Percentiles rank a stretch among this genome's conserved stretches.
phyloP scores from a whole-genome alignment of 2,797 vertebrate genomes.

The Gadopsis marmoratus region DNA sequence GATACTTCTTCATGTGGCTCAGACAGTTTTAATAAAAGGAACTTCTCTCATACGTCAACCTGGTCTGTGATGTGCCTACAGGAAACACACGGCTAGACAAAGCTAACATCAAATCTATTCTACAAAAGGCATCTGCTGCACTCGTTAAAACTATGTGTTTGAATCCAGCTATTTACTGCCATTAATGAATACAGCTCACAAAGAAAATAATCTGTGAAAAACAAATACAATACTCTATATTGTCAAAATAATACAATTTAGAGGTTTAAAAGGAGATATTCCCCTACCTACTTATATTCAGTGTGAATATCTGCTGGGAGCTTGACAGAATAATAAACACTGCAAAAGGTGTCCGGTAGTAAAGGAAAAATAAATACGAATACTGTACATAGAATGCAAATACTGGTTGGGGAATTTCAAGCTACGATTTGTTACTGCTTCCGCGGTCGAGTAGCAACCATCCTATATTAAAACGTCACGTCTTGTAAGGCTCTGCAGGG shows the following conservation, averaged over 20 bases:
- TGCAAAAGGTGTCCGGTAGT: constrained; percentile 25
- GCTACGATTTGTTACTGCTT: constrained; percentile 50
- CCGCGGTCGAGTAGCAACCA: constrained; percentile 40
- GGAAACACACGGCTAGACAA: constrained; percentile 21
- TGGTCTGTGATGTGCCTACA: constrained; percentile 15
- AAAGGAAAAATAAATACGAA: constrained; percentile 47
- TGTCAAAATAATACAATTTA: not conserved
- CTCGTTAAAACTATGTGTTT: not conserved
- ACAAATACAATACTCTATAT: not conserved
- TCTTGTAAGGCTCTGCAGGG: constrained; percentile 70
- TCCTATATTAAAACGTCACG: constrained; percentile 74
- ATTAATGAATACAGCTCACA: constrained; percentile 10
- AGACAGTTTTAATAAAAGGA: constrained; percentile 50
- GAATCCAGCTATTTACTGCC: constrained; percentile 7
- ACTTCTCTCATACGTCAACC: constrained; percentile 6
- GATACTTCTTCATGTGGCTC: constrained; percentile 46
- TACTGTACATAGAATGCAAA: constrained; percentile 34
- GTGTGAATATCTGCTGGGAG: constrained; percentile 11
- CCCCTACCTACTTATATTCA: constrained; percentile 1
- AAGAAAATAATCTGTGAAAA: constrained; percentile 5
- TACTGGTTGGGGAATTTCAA: constrained; percentile 41
- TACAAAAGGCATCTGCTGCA: not conserved
- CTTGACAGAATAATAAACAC: constrained; percentile 47
- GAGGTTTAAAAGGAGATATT: constrained; percentile 7
- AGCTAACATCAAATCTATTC: constrained; percentile 19